Evolutionary conservation across 2,113 vertebrate species (phyloP).

Genomic region (Micromys minutus): DNA sequence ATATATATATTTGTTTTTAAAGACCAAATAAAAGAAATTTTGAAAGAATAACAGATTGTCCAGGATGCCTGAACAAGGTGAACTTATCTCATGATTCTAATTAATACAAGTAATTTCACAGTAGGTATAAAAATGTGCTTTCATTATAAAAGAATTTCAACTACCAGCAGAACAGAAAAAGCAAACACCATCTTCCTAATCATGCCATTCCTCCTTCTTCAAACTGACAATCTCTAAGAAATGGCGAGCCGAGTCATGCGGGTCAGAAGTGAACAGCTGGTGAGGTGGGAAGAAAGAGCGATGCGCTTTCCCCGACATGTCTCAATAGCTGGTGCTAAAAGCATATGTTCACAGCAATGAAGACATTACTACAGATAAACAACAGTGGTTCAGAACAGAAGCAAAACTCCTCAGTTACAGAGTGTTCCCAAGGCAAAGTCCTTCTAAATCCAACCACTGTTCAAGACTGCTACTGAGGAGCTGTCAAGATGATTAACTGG

Average conservation of each 20-base stretch:
- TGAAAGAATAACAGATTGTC: neutral
- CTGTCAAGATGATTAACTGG: neutral
- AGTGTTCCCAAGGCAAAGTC: neutral
- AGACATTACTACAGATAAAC: conserved; percentile 6
- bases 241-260: neutral
- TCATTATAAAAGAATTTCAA: conserved; percentile 45
- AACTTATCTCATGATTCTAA: neutral
- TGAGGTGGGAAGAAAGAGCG: neutral
- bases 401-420: neutral
- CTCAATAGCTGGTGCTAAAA: conserved; percentile 6
- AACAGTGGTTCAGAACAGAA: neutral
- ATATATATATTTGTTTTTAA: too few relatives aligned
- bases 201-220: neutral
- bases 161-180: conserved; percentile 42
- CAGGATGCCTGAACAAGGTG: conserved; percentile 14
- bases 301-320: neutral
- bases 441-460: conserved; percentile 38
- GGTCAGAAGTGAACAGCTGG: neutral
- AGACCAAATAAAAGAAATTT: neutral
- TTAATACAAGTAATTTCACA: conserved; percentile 36
- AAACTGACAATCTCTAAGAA: conserved; percentile 22
- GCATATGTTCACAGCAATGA: conserved; percentile 37
- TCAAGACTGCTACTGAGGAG: neutral
- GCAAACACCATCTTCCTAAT: neutral
- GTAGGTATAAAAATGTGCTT: conserved; percentile 32